phyloP scores from a whole-genome alignment of 2,113 vertebrate species.

The Mobula birostris region DNA sequence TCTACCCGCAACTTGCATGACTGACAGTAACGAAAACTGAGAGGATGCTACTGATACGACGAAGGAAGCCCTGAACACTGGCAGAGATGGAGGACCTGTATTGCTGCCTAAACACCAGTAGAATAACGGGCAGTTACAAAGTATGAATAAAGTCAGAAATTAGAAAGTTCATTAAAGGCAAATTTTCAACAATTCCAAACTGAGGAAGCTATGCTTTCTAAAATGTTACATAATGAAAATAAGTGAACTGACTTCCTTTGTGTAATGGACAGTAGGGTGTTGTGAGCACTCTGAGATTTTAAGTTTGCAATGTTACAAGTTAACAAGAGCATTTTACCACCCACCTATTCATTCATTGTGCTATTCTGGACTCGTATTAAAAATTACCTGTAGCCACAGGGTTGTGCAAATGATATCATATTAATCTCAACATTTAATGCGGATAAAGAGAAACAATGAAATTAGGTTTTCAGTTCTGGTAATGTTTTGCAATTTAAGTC shows the following conservation, averaged over 20 bases:
- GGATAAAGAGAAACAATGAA: not conserved
- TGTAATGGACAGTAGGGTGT: not conserved
- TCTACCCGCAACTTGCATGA: too few species aligned
- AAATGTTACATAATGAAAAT: not conserved
- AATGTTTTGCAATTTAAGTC: not conserved
- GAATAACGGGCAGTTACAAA: too few species aligned
- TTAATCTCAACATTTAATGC: not conserved
- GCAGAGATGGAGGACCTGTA: too few species aligned
- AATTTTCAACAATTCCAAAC: not conserved
- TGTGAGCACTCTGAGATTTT: not conserved
- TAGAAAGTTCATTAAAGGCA: not conserved
- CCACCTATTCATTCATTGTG: not conserved
- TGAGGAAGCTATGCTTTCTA: not conserved
- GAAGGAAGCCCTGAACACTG: too few species aligned
- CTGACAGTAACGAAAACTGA: too few species aligned
- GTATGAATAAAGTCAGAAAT: too few species aligned
- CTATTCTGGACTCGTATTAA: not conserved
- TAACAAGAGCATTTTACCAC: not conserved
- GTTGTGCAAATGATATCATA: not conserved
- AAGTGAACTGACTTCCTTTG: not conserved
- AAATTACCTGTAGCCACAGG: not conserved
- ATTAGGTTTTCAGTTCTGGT: not conserved
- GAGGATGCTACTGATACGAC: too few species aligned
- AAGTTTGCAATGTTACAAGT: not conserved
- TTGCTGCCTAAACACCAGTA: too few species aligned